Evolutionary conservation across 2,797 vertebrate genomes (phyloP), one percentile per base, ranked within the genome.

Genomic region (Lepilemur ruficaudatus): DNA sequence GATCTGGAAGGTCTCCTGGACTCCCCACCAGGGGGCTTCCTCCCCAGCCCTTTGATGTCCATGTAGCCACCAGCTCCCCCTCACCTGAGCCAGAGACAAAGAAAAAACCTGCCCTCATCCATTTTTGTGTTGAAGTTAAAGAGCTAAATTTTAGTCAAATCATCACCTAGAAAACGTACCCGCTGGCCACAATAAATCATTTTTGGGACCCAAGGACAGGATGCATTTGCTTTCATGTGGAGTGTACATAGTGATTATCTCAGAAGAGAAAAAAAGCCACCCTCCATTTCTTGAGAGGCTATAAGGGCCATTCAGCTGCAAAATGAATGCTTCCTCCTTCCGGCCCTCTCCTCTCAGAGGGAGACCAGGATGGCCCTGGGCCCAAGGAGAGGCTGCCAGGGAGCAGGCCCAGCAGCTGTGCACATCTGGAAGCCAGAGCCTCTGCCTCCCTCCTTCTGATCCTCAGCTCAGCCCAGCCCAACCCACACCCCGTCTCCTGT

Each of bases 271-370:
- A 59, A 85, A 86, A 67, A 63, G 65, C 88, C 55, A 38, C n/a
- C 50, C 88, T 92, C 82, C 52, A 20, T 86, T 95, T 96, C 89
- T 96, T 75, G 65, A 93, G 91, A 76, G 95, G 70, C 81, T 63
- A 1, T n/a, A 35, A 82, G 92, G 76, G 59, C 91, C 57, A 59
- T 81, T 94, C 92, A 86, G 96, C 90, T 84, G 57, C 5, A 2
- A 72, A 76, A 91, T 87, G 87, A 97, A 46, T 76, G 52, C 65
- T 81, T 72, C 55, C 84, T 93, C 95, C 92, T 95, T 96, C 88
- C 81, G 4, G 75, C 84, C 50, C 59, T 63, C 76, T 52, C 15
- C 11, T 84, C 80, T 83, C 59, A 0, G 65, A 88, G 91, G 87
- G 92, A 90, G 59, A 72, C 41, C 23, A 6, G 73, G 76, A 75